Percentiles rank a stretch among this genome's conserved stretches.
These are phyloP conservation scores for Puntigrus tetrazona DNA, from an alignment of 2,113 vertebrate genomes.

Conservation along the genomic window DNA sequence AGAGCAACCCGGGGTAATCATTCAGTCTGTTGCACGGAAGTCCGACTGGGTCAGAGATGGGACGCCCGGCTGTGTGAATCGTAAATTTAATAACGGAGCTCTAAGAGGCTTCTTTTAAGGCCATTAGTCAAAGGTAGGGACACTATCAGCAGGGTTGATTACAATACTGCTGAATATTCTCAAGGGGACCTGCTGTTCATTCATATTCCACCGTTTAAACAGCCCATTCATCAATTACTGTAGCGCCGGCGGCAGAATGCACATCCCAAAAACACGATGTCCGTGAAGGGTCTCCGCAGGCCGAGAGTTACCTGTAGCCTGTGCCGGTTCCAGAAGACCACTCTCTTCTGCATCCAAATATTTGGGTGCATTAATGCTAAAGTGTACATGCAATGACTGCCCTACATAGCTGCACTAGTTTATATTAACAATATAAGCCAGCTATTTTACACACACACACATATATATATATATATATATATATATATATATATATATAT, in stretches of 20 bases:
- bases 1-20: not conserved
- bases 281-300: not conserved
- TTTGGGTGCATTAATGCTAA: not conserved
- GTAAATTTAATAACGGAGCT: slow-evolving; percentile 71
- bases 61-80: slow-evolving; percentile 27
- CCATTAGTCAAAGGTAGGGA: slow-evolving; percentile 70
- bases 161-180: slow-evolving; percentile 76
- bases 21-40: not conserved
- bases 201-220: slow-evolving; percentile 73
- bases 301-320: not conserved
- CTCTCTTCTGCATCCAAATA: not conserved
- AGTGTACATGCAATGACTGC: not conserved
- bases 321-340: not conserved
- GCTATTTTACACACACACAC: no score
- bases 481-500: no score
- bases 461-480: no score
- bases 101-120: slow-evolving; percentile 67
- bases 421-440: not conserved
- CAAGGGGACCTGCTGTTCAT: slow-evolving; percentile 73
- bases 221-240: slow-evolving; percentile 72
- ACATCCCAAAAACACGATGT: slow-evolving; percentile 28
- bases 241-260: slow-evolving; percentile 11
- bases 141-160: slow-evolving; percentile 71
- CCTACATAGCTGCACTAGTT: not conserved
- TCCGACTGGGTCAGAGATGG: not conserved